These are phyloP conservation scores for Pseudonaja textilis DNA, from an alignment of 2,113 vertebrate genomes.

Conservation along the genomic window DNA sequence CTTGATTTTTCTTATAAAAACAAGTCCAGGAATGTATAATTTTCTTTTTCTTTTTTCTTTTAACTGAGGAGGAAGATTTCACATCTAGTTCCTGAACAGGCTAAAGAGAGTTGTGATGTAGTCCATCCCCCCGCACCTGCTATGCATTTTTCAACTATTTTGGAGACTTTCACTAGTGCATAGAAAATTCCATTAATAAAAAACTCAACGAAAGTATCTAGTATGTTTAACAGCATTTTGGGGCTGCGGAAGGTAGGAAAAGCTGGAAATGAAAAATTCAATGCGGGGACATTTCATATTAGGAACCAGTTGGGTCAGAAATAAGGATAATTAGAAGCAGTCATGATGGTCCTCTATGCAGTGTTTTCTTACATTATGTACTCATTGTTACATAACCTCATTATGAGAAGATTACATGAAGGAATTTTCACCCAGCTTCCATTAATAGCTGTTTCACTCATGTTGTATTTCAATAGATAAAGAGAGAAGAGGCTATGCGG, in stretches of 20 bases:
- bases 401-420: slow-evolving; percentile 28
- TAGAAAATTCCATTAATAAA: slow-evolving; percentile 48
- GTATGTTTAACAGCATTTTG: neutral
- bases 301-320: slow-evolving; percentile 46
- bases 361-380: slow-evolving; percentile 57
- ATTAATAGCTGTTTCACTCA: slow-evolving; percentile 33
- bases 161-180: slow-evolving; percentile 29
- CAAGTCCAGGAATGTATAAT: no score
- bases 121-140: neutral
- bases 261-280: slow-evolving; percentile 33
- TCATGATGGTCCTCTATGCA: neutral
- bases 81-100: neutral
- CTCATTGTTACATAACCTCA: slow-evolving; percentile 44
- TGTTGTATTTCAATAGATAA: neutral
- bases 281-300: slow-evolving; percentile 41
- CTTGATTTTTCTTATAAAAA: neutral
- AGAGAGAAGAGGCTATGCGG: neutral
- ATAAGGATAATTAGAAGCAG: neutral
- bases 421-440: slow-evolving; percentile 48
- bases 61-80: neutral
- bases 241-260: neutral
- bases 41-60: neutral
- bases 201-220: neutral
- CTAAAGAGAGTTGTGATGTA: neutral
- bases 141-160: slow-evolving; percentile 42